Base-by-base conservation (phyloP, 2,888 invertebrate genomes). In the Eupithecia inturbata region DNA sequence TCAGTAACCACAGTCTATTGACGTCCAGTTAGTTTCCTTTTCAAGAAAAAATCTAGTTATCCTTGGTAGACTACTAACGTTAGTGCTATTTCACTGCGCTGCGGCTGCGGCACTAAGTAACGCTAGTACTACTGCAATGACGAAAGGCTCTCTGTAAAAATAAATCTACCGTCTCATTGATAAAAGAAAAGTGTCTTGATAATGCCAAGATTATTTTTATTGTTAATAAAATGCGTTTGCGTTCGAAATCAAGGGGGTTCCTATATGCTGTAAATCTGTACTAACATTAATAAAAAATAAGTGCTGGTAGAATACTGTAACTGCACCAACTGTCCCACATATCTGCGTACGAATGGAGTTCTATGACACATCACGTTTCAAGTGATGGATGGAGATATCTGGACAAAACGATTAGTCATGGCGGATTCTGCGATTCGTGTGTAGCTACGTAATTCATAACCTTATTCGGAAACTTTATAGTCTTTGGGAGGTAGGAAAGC, bases 341-440 rank as follows among this genome's bases (percentile, higher is more conserved):
- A 16, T 28, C 71, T 63, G 39, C 77, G 79, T 78, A 79, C 78
- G 76, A 77, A 79, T 76, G 67, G 82, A 79, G 81, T 53, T 75
- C 81, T 86, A 89, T 89, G 89, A 89, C 88, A 89, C 88, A 88
- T 86, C 89, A 88, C 87, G 88, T 87, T 87, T 80, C 63, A 67
- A 12, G 77, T 90, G 90, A 89, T 89, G 82, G 89, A 90, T 90
- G 85, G 80, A 87, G 85, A 84, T 86, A 82, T 86, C 86, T 85
- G 87, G 86, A 84, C 86, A 80, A 84, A 85, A 82, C 87, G 87
- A 89, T 89, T 89, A 90, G 88, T 90, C 89, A 90, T 86, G 81
- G 78, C 78, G 80, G 79, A 82, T 82, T 81, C 82, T 80, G 78
- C 82, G 76, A 80, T 79, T 77, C 81, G 79, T 79, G 81, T 80